A percentile compares a stretch with the other conserved stretches of the same genome.
Evolutionary conservation across 2,888 invertebrate species (phyloP).

Genomic region (Urechis unicinctus): DNA sequence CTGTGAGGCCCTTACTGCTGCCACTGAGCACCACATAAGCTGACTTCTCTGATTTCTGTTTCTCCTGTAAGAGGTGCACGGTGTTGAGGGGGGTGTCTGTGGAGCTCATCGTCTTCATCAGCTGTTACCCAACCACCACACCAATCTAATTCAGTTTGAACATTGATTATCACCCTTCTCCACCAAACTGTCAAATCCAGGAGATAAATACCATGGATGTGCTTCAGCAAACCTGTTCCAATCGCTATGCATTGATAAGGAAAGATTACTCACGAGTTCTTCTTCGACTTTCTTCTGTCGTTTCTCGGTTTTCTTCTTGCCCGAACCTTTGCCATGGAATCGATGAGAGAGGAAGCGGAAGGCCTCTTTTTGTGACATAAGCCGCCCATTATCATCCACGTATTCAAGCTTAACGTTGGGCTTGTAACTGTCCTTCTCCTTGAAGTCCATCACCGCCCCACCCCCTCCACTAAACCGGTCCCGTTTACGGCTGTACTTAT

Average conservation of each 20-base stretch:
- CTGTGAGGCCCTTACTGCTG: conserved; percentile 24
- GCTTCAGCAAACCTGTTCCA: no score
- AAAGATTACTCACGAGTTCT: conserved; percentile 64
- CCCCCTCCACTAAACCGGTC: conserved; percentile 32
- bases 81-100: conserved; percentile 96
- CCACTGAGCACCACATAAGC: conserved; percentile 90
- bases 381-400: conserved; percentile 90
- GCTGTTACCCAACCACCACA: conserved; percentile 54
- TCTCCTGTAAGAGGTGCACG: conserved; percentile 85
- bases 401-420: conserved; percentile 94
- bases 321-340: conserved; percentile 98
- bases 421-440: conserved; percentile 81
- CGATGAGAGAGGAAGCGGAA: conserved; percentile 83
- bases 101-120: conserved; percentile 96
- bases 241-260: neutral
- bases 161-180: no score
- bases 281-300: conserved; percentile 89
- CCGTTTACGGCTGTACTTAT: conserved; percentile 40
- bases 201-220: no score
- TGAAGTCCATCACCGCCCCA: conserved; percentile 85
- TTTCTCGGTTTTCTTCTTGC: conserved; percentile 96
- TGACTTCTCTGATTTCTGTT: conserved; percentile 89
- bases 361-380: conserved; percentile 90
- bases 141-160: no score
- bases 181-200: no score